These are phyloP conservation scores for Nothocercus nigrocapillus DNA, from an alignment of 2,113 vertebrate species.

Conservation along the genomic window DNA sequence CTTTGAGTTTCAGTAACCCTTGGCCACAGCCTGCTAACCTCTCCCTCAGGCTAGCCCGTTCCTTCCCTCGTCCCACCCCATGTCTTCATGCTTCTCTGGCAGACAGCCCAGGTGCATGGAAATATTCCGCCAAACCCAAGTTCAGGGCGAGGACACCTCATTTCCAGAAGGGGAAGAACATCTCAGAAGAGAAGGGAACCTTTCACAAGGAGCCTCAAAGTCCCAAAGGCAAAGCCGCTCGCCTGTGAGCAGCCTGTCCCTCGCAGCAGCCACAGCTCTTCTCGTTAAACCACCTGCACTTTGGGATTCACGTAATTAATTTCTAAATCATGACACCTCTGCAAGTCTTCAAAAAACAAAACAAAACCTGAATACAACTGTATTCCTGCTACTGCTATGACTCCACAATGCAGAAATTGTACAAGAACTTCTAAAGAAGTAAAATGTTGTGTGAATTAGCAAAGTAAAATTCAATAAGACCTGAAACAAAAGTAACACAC, in stretches of 20 bases:
- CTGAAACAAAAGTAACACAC: background rate
- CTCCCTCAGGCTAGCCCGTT: background rate
- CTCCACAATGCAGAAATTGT: background rate
- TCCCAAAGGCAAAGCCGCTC: background rate
- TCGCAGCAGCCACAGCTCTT: background rate
- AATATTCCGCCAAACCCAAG: slow-evolving; percentile 38
- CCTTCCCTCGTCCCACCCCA: slow-evolving; percentile 1
- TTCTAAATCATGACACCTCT: background rate
- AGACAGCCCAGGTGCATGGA: background rate
- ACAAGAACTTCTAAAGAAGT: background rate
- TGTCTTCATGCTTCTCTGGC: slow-evolving; percentile 22
- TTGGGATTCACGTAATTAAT: background rate
- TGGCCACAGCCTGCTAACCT: slow-evolving; percentile 20
- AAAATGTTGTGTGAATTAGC: background rate
- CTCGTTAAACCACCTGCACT: background rate
- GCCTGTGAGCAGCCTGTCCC: background rate
- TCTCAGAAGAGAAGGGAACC: background rate
- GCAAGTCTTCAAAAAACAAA: background rate
- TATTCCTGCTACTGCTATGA: background rate
- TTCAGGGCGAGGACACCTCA: background rate
- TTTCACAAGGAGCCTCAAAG: background rate
- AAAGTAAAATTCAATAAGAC: background rate
- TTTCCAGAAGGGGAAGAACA: background rate
- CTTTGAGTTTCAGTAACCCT: slow-evolving; percentile 6
- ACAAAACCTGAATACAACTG: accelerated